Evolutionary conservation across 2,888 invertebrate species (phyloP).

Genomic region (Ectropis crepuscularia): DNA sequence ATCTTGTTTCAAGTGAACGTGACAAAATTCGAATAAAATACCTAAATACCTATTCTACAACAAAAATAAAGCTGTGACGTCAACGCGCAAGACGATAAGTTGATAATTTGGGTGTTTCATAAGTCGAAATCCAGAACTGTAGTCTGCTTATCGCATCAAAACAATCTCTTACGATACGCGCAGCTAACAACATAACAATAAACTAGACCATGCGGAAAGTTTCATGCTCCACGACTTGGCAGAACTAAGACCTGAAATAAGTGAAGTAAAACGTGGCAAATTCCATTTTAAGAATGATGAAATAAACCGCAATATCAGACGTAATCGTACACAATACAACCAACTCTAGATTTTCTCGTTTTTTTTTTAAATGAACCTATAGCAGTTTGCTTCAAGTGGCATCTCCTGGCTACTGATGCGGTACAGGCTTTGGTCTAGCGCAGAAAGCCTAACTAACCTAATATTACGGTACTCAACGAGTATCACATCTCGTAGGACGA

Average conservation of each 20-base stretch:
- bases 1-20: constrained; percentile 26
- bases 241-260: not conserved
- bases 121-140: constrained; percentile 36
- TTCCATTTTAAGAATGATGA: too few relatives aligned
- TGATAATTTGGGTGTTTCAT: constrained; percentile 46
- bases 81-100: constrained; percentile 37
- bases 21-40: constrained; percentile 32
- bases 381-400: too few relatives aligned
- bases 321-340: too few relatives aligned
- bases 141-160: constrained; percentile 44
- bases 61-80: constrained; percentile 51
- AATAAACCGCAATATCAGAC: too few relatives aligned
- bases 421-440: too few relatives aligned
- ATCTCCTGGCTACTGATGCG: too few relatives aligned
- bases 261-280: too few relatives aligned
- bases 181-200: constrained; percentile 25
- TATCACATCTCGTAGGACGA: too few relatives aligned
- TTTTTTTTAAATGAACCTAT: too few relatives aligned
- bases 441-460: too few relatives aligned
- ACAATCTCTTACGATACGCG: constrained; percentile 37
- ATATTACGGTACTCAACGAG: too few relatives aligned
- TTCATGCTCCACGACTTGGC: not conserved
- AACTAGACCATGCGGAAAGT: not conserved
- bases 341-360: too few relatives aligned
- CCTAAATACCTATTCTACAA: constrained; percentile 38